Base-by-base conservation (phyloP, 2,113 vertebrate genomes). In the Mobula birostris region DNA sequence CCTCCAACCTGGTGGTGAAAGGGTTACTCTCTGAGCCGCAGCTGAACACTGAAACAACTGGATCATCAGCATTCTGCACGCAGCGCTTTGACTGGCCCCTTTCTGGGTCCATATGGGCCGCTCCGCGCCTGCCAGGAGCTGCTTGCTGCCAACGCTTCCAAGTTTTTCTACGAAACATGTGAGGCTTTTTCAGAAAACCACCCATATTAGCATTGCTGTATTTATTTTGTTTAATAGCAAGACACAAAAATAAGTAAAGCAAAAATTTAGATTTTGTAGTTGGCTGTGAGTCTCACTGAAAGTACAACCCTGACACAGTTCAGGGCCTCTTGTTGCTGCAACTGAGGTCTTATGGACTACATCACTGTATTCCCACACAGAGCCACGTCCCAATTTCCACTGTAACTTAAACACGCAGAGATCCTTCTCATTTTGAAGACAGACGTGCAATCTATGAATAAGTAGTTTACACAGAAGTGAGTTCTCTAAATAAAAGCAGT, bases 241-340 rank as follows among this genome's bases (percentile, higher is more conserved):
- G 91, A 29, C 21, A 21, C 24, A 56, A 48, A 93, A 93, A 74
- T 76, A 74, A 56, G 91, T 93, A 93, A 93, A 93, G 72, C 70
- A 93, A 66, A 90, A 90, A 90, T 90, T 1, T 66, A 19, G 85
- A 32, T 76, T 32, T 93, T 40, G 29, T 27, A 36, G 12, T 48
- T 48, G 90, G 40, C 66, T 24, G 90, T 27, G 63, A 93, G 90
- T 93, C 90, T 72, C 32, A 93, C 24, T 48, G 91, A 74, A 48
- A 76, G 91, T 14, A 93, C 21, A 93, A 93, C n/a, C 40, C 90
- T 92, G 90, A 7, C 7, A 48, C 90, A 40, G 66, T 70, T 21
- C 7, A 27, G 63, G 32, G 68, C 21, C 88, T 66, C 6, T 32
- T 36, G 58, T 56, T 72, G 32, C 90, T 70, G 68, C 15, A 32